Evolutionary conservation across 2,797 vertebrate species (phyloP).

Genomic region (Anas georgica): DNA sequence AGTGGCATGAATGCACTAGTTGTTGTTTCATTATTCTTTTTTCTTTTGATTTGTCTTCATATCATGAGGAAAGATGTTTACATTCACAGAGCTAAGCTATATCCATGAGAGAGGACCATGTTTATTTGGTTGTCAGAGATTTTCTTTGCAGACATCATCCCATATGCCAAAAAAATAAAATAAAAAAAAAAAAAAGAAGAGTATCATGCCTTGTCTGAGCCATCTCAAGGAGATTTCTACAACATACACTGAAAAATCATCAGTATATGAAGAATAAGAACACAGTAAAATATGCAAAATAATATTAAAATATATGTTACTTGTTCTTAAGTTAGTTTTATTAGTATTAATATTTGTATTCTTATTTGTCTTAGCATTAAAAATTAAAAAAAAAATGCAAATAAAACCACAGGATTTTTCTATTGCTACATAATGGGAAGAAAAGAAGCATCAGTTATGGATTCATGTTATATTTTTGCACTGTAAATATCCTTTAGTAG

Average conservation of each 20-base stretch:
- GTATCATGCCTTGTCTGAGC: background rate
- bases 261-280: background rate
- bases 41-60: background rate
- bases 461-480: slow-evolving; percentile 1
- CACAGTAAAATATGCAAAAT: background rate
- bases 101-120: background rate
- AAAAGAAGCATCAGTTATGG: background rate
- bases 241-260: background rate
- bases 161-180: background rate
- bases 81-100: background rate
- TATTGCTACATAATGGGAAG: background rate
- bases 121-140: background rate
- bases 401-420: background rate
- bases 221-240: background rate
- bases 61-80: background rate
- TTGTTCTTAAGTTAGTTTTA: background rate
- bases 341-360: background rate
- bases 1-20: background rate
- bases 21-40: background rate
- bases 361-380: background rate
- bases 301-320: background rate
- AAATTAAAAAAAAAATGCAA: background rate
- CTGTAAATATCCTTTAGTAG: background rate
- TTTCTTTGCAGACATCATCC: background rate
- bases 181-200: background rate